A percentile compares a stretch with the other conserved stretches of the same genome.
Evolutionary conservation across 2,113 vertebrate genomes (phyloP).

Genomic region (Climacteris rufus): DNA sequence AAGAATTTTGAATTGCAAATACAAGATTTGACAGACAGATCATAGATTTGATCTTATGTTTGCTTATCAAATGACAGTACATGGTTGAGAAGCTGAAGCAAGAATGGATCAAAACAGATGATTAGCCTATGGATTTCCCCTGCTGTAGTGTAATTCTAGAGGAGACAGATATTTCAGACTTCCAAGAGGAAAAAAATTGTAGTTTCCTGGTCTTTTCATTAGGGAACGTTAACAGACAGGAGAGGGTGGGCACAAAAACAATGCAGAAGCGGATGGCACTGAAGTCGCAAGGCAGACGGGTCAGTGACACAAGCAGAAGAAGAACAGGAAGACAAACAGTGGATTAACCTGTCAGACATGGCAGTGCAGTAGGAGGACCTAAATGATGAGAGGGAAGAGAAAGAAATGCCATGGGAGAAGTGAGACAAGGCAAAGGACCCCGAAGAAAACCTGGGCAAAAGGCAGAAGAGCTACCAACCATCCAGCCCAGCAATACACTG

Average conservation of each 20-base stretch:
- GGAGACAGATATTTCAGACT: neutral
- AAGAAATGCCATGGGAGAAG: neutral
- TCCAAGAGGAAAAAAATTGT: neutral
- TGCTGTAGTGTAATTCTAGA: neutral
- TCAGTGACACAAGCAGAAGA: neutral
- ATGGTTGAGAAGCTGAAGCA: neutral
- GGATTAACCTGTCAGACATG: neutral
- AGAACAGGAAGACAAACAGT: neutral
- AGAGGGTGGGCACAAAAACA: neutral
- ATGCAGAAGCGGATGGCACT: neutral
- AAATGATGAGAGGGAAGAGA: neutral
- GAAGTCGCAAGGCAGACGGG: neutral
- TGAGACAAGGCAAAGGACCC: neutral
- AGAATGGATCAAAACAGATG: neutral
- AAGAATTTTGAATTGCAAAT: neutral
- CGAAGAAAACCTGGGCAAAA: neutral
- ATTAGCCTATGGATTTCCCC: neutral
- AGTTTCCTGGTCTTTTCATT: neutral
- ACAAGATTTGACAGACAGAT: neutral
- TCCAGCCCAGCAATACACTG: neutral
- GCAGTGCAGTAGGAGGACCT: neutral
- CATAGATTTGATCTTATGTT: neutral
- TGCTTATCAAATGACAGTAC: neutral
- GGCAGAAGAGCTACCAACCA: neutral
- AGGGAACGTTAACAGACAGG: neutral